Percentiles rank a stretch among this genome's conserved stretches.
Evolutionary conservation across 2,113 vertebrate species (phyloP).

Genomic region (Noctilio leporinus): DNA sequence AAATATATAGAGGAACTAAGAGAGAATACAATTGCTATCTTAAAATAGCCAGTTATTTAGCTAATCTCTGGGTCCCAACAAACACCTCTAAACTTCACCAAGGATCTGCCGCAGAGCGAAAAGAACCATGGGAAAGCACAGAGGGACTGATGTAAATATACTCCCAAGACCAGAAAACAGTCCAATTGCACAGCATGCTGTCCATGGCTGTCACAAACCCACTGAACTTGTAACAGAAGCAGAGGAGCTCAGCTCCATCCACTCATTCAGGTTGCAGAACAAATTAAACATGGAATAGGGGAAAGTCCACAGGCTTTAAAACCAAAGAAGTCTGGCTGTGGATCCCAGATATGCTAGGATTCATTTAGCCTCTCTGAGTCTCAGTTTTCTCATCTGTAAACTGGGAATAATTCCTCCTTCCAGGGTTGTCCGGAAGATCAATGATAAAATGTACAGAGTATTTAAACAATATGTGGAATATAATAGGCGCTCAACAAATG

Average conservation of each 20-base stretch:
- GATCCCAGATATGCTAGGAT: not conserved
- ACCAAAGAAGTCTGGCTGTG: not conserved
- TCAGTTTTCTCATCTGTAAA: not conserved
- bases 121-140: not conserved
- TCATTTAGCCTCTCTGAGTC: not conserved
- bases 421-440: not conserved
- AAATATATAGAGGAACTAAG: not conserved
- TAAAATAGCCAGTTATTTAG: not conserved
- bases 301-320: not conserved
- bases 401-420: not conserved
- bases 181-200: not conserved
- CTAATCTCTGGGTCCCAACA: not conserved
- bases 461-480: not conserved
- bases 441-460: not conserved
- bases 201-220: not conserved
- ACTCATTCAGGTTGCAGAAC: not conserved
- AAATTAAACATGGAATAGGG: not conserved
- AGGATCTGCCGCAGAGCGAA: not conserved
- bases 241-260: not conserved
- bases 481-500: not conserved
- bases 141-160: not conserved
- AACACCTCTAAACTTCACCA: not conserved
- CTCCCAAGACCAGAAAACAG: not conserved
- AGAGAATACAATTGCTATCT: not conserved
- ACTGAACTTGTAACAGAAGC: not conserved